Evolutionary conservation across 2,888 invertebrate species (phyloP).

Genomic region (Cosmia pyralina): DNA sequence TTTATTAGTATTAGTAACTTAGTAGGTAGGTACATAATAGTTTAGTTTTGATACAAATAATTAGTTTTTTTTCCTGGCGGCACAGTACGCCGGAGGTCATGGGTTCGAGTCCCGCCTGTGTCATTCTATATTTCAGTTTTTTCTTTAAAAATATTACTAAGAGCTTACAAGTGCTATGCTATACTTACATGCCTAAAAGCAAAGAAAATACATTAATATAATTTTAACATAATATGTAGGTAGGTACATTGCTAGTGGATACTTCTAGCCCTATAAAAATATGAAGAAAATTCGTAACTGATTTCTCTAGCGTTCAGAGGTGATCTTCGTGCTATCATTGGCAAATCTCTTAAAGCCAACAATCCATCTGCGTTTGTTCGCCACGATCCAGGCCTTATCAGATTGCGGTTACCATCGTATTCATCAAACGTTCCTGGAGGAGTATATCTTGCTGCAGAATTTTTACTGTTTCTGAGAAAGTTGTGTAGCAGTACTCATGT

Average conservation of each 20-base stretch:
- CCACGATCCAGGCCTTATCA: constrained; percentile 51
- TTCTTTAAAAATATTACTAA: too few species aligned
- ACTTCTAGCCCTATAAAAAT: constrained; percentile 43
- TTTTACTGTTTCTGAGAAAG: constrained; percentile 51
- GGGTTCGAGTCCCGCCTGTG: constrained; percentile 40
- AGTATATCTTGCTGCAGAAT: constrained; percentile 45
- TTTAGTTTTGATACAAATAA: constrained; percentile 38
- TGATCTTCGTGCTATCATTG: constrained; percentile 56
- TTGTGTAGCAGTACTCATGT: constrained; percentile 70
- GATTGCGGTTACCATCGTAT: constrained; percentile 42
- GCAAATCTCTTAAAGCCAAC: constrained; percentile 52
- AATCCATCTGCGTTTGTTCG: constrained; percentile 45
- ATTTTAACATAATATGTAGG: constrained; percentile 24
- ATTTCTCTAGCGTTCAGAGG: constrained; percentile 50
- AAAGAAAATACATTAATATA: constrained; percentile 30
- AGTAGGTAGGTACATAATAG: too few species aligned
- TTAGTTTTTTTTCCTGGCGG: constrained; percentile 40
- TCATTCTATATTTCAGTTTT: constrained; percentile 39
- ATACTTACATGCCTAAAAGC: constrained; percentile 36
- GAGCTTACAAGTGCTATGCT: too few species aligned
- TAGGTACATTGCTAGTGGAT: constrained; percentile 26
- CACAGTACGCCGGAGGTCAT: constrained; percentile 39
- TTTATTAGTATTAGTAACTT: constrained; percentile 52
- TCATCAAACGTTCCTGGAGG: constrained; percentile 62
- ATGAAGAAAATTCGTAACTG: constrained; percentile 56